phyloP scores from a whole-genome alignment of 1,140 invertebrate species.

The Drosophila funebris region DNA sequence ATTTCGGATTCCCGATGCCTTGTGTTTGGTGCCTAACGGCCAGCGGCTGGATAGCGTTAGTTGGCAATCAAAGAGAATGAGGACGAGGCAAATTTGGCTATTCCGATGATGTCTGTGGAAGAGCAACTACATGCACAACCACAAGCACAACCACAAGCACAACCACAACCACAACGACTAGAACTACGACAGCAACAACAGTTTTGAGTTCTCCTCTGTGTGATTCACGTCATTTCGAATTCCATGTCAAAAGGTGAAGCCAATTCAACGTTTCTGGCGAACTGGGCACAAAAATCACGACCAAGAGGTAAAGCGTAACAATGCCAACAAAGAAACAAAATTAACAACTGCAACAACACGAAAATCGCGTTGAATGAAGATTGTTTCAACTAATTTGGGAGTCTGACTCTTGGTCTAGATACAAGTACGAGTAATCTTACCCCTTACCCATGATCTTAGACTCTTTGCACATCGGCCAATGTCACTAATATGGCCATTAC shows the following conservation, averaged over 20 bases:
- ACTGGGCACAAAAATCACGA: slow-evolving; percentile 78
- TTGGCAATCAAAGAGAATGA: slow-evolving; percentile 69
- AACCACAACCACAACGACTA: slow-evolving; percentile 1
- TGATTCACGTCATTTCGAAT: slow-evolving; percentile 79
- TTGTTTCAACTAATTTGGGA: slow-evolving; percentile 73
- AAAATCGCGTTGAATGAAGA: slow-evolving; percentile 58
- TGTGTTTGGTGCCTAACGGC: slow-evolving; percentile 9
- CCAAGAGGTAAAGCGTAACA: slow-evolving; percentile 27
- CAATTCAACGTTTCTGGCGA: slow-evolving; percentile 77
- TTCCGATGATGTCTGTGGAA: slow-evolving; percentile 17
- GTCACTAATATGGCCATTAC: slow-evolving; percentile 73
- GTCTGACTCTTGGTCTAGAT: slow-evolving; percentile 31
- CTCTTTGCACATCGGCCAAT: slow-evolving; percentile 9
- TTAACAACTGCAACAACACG: slow-evolving; percentile 32
- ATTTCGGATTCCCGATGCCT: slow-evolving; percentile 1
- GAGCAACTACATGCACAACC: slow-evolving; percentile 5
- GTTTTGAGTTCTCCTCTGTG: slow-evolving; percentile 60
- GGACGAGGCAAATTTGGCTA: slow-evolving; percentile 51
- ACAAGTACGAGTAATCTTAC: not conserved
- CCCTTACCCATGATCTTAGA: not conserved
- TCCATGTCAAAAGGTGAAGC: slow-evolving; percentile 82
- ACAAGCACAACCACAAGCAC: not conserved
- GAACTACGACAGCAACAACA: not conserved
- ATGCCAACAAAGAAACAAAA: slow-evolving; percentile 29
- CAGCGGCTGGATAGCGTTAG: slow-evolving; percentile 27